phyloP scores from a whole-genome alignment of 2,888 invertebrate species.

The Stratiomys singularior region DNA sequence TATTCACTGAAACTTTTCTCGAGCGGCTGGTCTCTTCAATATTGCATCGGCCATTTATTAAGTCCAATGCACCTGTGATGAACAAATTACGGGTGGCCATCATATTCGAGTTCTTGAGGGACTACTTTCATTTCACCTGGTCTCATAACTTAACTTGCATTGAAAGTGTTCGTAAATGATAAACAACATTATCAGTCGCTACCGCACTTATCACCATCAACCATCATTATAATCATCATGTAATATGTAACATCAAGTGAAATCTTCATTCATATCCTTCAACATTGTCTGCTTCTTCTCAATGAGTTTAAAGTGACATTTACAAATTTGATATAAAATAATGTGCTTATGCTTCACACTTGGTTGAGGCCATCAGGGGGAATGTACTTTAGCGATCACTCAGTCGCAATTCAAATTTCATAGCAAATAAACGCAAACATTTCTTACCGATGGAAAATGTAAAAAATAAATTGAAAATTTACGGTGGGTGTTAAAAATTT shows the following conservation, averaged over 20 bases:
- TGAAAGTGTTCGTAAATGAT: constrained; percentile 1
- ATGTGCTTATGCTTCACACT: not conserved
- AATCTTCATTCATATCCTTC: constrained; percentile 20
- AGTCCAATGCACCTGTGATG: too few relatives aligned
- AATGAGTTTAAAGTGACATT: constrained; percentile 23
- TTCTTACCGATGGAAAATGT: not conserved
- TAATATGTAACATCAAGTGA: constrained; percentile 38
- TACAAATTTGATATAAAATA: constrained; percentile 6
- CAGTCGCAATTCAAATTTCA: not conserved
- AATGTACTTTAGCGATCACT: too few relatives aligned
- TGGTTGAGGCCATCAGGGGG: too few relatives aligned
- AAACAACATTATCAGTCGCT: not conserved
- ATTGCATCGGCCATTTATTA: too few relatives aligned
- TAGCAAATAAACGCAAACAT: not conserved
- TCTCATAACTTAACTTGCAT: not conserved
- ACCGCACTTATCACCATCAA: constrained; percentile 12
- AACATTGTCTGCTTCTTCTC: not conserved
- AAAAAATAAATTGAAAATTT: not conserved
- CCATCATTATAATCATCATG: constrained; percentile 18
- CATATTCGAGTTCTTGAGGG: too few relatives aligned
- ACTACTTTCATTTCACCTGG: constrained; percentile 36
- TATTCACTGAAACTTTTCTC: too few relatives aligned
- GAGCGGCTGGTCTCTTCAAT: too few relatives aligned
- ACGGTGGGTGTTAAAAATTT: constrained; percentile 4
- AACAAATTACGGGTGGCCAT: too few relatives aligned